These are phyloP conservation scores for Tenualosa thibaudeaui DNA, from an alignment of 2,797 vertebrate species.

Conservation along the genomic window DNA sequence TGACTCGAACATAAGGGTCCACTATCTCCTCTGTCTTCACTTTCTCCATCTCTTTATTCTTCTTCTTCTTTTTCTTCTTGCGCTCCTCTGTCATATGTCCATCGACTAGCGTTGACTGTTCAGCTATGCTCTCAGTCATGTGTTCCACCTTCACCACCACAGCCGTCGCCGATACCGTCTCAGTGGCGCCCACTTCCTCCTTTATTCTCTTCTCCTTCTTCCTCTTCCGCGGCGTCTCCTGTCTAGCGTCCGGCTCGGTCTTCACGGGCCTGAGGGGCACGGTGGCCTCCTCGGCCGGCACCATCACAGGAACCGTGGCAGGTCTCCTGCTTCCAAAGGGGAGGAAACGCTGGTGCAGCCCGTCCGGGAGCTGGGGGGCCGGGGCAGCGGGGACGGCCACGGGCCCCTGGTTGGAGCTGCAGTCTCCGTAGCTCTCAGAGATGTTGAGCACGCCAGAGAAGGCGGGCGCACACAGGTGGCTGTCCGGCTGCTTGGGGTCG, in stretches of 20 bases:
- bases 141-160: neutral
- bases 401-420: slow-evolving; percentile 50
- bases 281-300: neutral
- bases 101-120: neutral
- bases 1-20: slow-evolving; percentile 44
- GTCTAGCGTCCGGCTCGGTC: slow-evolving; percentile 11
- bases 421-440: slow-evolving; percentile 66
- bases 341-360: slow-evolving; percentile 79
- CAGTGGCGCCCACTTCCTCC: slow-evolving; percentile 33
- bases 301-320: slow-evolving; percentile 28
- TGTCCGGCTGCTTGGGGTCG: accelerated
- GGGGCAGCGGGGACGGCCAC: slow-evolving; percentile 67
- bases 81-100: slow-evolving; percentile 41
- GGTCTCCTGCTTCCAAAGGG: slow-evolving; percentile 76
- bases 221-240: slow-evolving; percentile 20
- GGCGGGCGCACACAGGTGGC: slow-evolving; percentile 52
- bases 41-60: slow-evolving; percentile 45
- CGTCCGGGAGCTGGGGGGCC: slow-evolving; percentile 71
- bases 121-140: neutral
- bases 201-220: slow-evolving; percentile 63
- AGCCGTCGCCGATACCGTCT: neutral
- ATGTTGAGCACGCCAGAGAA: slow-evolving; percentile 75
- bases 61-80: slow-evolving; percentile 61
- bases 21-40: slow-evolving; percentile 35
- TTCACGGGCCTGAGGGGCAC: slow-evolving; percentile 49